Percentiles rank a stretch among this genome's conserved stretches.
phyloP scores from a whole-genome alignment of 1,140 invertebrate genomes.

The Lucilia sericata region DNA sequence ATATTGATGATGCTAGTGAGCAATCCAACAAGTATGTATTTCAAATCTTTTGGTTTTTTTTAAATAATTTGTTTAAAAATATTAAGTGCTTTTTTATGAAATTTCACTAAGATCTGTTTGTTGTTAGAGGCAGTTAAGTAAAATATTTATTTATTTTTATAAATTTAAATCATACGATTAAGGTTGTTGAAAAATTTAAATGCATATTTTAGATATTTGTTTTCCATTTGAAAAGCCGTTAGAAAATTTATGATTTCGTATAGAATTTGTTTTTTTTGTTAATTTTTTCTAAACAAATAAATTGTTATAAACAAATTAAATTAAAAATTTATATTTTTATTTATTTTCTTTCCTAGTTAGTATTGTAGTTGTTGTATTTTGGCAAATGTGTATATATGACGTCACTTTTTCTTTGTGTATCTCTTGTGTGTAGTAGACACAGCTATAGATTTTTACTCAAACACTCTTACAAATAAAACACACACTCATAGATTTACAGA shows the following conservation, averaged over 20 bases:
- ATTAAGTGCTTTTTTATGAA: background rate
- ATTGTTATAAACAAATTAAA: constrained; percentile 22
- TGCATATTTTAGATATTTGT: background rate
- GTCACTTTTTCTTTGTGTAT: background rate
- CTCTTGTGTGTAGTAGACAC: background rate
- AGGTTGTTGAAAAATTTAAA: background rate
- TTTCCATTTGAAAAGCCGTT: constrained; percentile 12
- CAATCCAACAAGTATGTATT: constrained; percentile 23
- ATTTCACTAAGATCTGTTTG: background rate
- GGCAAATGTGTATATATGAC: background rate
- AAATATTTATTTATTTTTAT: background rate
- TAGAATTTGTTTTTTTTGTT: background rate
- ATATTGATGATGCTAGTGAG: background rate
- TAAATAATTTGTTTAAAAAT: constrained; percentile 5
- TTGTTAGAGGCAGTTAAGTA: background rate
- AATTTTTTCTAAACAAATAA: background rate
- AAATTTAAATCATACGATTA: background rate
- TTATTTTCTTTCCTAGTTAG: background rate
- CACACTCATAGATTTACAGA: background rate
- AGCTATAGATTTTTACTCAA: background rate
- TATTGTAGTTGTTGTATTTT: background rate
- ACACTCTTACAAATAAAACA: no score
- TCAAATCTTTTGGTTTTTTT: constrained; percentile 16
- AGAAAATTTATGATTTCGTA: background rate
- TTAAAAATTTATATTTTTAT: background rate